Conservation (phyloP, 2,113 vertebrate species). For the Pycnonotus jocosus region DNA sequence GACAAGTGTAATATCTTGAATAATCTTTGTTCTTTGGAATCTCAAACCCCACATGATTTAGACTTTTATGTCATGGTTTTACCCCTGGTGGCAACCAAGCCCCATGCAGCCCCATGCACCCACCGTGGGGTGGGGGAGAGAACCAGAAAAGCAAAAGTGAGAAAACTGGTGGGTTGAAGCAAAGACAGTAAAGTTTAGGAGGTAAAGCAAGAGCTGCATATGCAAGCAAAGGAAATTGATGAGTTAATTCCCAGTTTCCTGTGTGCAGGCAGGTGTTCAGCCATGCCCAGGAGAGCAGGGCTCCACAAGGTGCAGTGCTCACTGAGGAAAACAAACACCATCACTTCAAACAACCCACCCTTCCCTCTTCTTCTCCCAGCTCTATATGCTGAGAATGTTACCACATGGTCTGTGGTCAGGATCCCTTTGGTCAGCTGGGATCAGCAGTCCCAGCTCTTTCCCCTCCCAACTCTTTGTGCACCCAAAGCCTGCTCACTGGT, state of each 20-base stretch:
- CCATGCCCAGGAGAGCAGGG: neutral
- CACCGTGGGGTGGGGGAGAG: neutral
- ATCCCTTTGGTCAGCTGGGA: neutral
- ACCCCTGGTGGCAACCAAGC: neutral
- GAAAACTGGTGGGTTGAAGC: neutral
- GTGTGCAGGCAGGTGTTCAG: neutral
- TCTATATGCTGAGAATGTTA: neutral
- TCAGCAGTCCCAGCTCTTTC: neutral
- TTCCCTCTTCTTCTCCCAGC: neutral
- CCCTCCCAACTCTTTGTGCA: neutral
- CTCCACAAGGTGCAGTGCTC: neutral
- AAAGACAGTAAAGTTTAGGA: neutral
- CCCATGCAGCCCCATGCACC: too few species aligned
- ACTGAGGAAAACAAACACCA: neutral
- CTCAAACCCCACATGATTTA: neutral
- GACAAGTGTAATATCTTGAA: neutral
- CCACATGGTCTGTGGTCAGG: neutral
- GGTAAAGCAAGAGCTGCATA: neutral
- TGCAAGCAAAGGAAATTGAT: neutral
- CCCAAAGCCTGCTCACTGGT: fast-evolving
- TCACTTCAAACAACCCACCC: too few species aligned
- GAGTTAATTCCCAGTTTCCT: neutral
- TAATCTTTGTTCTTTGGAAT: neutral
- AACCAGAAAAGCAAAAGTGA: neutral
- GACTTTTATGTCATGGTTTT: neutral